A percentile compares a stretch with the other conserved stretches of the same genome.
These are phyloP conservation scores for Stratiolaelaps scimitus DNA, from an alignment of 1,140 invertebrate species.

Conservation along the genomic window DNA sequence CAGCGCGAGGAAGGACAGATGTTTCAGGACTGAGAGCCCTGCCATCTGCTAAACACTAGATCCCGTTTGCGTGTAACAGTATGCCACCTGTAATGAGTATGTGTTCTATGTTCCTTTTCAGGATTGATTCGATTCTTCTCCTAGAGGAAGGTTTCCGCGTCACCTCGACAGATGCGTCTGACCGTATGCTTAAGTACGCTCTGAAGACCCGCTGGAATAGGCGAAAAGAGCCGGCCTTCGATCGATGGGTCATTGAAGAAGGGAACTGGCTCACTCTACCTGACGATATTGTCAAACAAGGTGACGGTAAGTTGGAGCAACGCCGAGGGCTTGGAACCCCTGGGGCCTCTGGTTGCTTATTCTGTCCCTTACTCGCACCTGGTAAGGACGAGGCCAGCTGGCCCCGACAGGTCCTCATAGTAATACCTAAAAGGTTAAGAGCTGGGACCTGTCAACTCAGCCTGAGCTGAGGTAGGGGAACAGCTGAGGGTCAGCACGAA, in stretches of 20 bases:
- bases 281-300: conserved; percentile 49
- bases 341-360: no score
- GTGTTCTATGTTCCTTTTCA: conserved; percentile 39
- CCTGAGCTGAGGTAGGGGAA: no score
- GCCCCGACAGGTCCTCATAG: no score
- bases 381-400: no score
- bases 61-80: conserved; percentile 14
- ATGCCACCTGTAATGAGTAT: conserved; percentile 28
- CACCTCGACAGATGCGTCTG: conserved; percentile 70
- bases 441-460: no score
- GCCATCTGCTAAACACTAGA: conserved; percentile 28
- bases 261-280: conserved; percentile 43
- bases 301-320: conserved; percentile 38
- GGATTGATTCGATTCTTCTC: conserved; percentile 71
- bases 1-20: no score
- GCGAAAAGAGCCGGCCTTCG: conserved; percentile 60
- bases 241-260: conserved; percentile 54
- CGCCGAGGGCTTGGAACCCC: no score
- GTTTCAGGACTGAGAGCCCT: no score
- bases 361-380: no score
- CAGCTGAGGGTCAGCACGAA: no score
- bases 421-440: no score
- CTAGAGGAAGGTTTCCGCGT: conserved; percentile 72
- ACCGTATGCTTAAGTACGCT: conserved; percentile 80
- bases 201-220: conserved; percentile 67